phyloP scores from a whole-genome alignment of 2,888 invertebrate genomes.

The Drosophila kanekoi region DNA sequence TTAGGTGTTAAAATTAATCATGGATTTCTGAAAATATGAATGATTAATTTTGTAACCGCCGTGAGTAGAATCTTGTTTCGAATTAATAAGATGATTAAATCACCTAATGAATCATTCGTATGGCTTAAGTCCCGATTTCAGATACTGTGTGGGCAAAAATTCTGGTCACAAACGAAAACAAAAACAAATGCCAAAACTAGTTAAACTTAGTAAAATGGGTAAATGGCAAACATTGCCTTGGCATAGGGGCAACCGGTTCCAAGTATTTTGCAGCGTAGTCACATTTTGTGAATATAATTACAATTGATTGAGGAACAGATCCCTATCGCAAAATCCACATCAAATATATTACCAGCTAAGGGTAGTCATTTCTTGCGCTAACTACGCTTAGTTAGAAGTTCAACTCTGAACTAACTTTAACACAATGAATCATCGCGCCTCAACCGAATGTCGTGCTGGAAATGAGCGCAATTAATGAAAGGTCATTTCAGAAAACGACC shows the following conservation, averaged over 20 bases:
- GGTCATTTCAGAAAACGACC: constrained; percentile 49
- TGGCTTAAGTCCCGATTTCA: background rate
- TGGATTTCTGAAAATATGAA: background rate
- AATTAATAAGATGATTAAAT: background rate
- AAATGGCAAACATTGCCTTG: background rate
- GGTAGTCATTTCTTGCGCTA: constrained; percentile 26
- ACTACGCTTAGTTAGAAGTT: constrained; percentile 20
- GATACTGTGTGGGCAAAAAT: constrained; percentile 1
- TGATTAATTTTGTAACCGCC: background rate
- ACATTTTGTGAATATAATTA: background rate
- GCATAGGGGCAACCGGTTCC: constrained; percentile 14
- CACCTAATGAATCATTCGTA: constrained; percentile 12
- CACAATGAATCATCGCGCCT: constrained; percentile 32
- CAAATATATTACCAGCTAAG: constrained; percentile 3
- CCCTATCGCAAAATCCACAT: background rate
- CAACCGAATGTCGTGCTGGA: constrained; percentile 47
- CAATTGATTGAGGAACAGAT: constrained; percentile 11
- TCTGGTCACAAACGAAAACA: background rate
- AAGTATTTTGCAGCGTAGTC: background rate
- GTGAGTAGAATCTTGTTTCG: background rate
- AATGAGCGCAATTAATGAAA: constrained; percentile 70
- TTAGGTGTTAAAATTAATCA: constrained; percentile 6
- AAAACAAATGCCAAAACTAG: background rate
- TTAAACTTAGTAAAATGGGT: background rate
- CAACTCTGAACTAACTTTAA: constrained; percentile 15